Percentiles rank a stretch among this genome's conserved stretches.
These are phyloP conservation scores for Nomada fabriciana DNA, from an alignment of 2,888 invertebrate genomes.

Conservation along the genomic window DNA sequence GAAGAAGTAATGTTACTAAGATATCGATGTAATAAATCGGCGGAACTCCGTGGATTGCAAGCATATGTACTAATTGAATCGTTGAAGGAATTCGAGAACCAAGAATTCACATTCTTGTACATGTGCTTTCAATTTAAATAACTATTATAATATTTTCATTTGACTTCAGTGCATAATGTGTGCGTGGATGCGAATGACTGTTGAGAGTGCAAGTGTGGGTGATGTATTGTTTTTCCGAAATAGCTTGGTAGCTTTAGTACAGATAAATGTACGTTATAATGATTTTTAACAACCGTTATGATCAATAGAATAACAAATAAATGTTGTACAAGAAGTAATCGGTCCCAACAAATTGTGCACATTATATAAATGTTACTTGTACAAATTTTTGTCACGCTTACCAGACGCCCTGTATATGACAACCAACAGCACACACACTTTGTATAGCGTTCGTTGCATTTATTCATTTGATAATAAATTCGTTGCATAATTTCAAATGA, in stretches of 20 bases:
- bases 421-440: conserved; percentile 27
- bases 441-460: conserved; percentile 59
- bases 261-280: conserved; percentile 60
- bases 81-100: conserved; percentile 22
- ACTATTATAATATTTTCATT: conserved; percentile 47
- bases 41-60: conserved; percentile 41
- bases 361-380: conserved; percentile 29
- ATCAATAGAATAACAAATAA: conserved; percentile 48
- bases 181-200: conserved; percentile 61
- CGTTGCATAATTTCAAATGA: conserved; percentile 29
- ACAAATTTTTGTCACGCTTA: conserved; percentile 48
- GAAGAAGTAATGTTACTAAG: conserved; percentile 46
- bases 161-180: conserved; percentile 45
- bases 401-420: conserved; percentile 32
- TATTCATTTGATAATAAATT: conserved; percentile 55
- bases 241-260: conserved; percentile 67
- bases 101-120: conserved; percentile 32
- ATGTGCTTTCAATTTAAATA: conserved; percentile 58
- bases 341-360: conserved; percentile 26
- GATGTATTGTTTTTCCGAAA: conserved; percentile 58
- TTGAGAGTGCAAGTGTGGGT: conserved; percentile 44
- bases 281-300: conserved; percentile 62
- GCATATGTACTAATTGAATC: conserved; percentile 37
- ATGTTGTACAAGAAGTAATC: conserved; percentile 41
- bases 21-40: conserved; percentile 28